These are phyloP conservation scores for Sebastes hubbsi DNA, from an alignment of 2,797 vertebrate genomes.

Conservation along the genomic window DNA sequence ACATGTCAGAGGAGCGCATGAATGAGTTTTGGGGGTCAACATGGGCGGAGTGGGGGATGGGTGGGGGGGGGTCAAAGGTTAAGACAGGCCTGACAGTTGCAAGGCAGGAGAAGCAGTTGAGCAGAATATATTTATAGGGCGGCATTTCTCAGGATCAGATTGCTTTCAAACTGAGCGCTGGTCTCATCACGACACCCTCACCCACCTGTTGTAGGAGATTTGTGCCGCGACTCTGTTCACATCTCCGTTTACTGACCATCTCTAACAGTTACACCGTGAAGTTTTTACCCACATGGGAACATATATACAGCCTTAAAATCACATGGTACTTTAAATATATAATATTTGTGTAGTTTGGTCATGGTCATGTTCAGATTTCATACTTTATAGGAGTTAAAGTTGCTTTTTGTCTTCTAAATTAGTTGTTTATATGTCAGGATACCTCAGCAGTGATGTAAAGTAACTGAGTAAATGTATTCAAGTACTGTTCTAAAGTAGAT, in stretches of 20 bases:
- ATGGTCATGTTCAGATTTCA: not conserved
- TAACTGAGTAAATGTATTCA: not conserved
- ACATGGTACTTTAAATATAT: not conserved
- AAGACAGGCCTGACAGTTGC: constrained; percentile 62
- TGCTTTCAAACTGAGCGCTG: constrained; percentile 71
- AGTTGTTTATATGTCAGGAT: not conserved
- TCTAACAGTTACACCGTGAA: not conserved
- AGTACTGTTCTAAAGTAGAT: not conserved
- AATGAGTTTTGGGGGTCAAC: constrained; percentile 40
- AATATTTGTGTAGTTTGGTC: not conserved
- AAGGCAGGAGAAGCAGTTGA: constrained; percentile 53
- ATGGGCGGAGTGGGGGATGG: not conserved
- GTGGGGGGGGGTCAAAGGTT: constrained; percentile 64
- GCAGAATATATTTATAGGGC: constrained; percentile 86
- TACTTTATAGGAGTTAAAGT: not conserved
- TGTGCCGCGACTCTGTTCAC: constrained; percentile 6
- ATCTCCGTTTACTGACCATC: constrained; percentile 33
- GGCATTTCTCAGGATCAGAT: constrained; percentile 79
- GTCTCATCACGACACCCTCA: constrained; percentile 58
- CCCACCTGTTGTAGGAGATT: constrained; percentile 82
- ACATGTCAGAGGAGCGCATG: constrained; percentile 37
- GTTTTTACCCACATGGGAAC: not conserved
- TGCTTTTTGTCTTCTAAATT: not conserved
- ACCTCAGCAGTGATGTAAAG: not conserved
- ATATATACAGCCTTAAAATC: not conserved